Percentiles rank a stretch among this genome's conserved stretches.
phyloP scores from a whole-genome alignment of 2,113 vertebrate genomes.

The Sphyrna mokarran region DNA sequence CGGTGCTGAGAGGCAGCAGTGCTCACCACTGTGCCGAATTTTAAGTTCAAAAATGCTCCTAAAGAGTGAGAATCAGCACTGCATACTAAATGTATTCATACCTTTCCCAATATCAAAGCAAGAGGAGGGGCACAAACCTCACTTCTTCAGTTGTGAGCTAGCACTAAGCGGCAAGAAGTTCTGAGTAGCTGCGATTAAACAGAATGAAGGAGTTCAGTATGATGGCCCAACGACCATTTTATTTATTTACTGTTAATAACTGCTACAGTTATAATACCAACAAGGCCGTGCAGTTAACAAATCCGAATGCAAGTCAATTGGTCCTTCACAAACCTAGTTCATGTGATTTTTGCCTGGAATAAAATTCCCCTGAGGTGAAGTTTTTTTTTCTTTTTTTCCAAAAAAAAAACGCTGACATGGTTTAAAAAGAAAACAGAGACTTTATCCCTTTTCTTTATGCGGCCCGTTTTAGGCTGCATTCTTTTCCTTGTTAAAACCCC shows the following conservation, averaged over 20 bases:
- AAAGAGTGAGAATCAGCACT: background rate
- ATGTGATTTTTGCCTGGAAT: slow-evolving; percentile 31
- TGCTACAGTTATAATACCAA: slow-evolving; percentile 36
- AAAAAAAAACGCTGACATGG: background rate
- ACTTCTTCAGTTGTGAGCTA: background rate
- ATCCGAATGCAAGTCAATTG: slow-evolving; percentile 33
- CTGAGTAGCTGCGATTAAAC: background rate
- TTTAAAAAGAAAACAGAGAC: slow-evolving; percentile 10
- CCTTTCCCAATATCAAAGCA: background rate
- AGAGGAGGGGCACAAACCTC: background rate
- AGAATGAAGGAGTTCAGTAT: slow-evolving; percentile 22
- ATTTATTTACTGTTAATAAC: slow-evolving; percentile 36
- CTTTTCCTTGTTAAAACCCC: background rate
- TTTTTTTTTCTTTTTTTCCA: background rate
- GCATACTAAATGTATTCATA: background rate
- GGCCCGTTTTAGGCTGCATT: background rate
- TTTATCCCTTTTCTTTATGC: background rate
- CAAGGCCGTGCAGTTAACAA: slow-evolving; percentile 37
- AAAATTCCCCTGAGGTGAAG: slow-evolving; percentile 35
- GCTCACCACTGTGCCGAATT: too few relatives aligned
- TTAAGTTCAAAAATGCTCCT: background rate
- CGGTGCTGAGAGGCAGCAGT: too few relatives aligned
- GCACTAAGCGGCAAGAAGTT: background rate
- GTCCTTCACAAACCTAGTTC: slow-evolving; percentile 37
- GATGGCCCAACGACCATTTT: slow-evolving; percentile 34